Evolutionary conservation across 2,888 invertebrate species (phyloP), one percentile per base, ranked within the genome.

Genomic region (Eristalis pertinax): DNA sequence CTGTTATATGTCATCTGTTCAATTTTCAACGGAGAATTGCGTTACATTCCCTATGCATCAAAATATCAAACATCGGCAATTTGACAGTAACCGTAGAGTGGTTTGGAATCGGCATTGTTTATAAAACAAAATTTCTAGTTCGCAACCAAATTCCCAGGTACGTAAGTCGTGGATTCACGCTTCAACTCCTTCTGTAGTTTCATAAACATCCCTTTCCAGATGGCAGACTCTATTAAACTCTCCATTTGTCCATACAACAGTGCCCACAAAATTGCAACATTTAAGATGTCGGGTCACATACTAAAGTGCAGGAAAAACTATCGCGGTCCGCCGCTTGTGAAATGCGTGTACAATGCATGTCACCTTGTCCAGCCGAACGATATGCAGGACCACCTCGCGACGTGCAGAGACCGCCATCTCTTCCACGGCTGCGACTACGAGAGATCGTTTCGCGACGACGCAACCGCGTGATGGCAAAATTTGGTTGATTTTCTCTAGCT

Each of bases 301-400:
- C 24, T 91, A 1, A 91, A 91, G 77, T 91, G 91, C 65, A 89
- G 89, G 32, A 90, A 88, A 50, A 89, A 85, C 74, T 91, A 91
- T 26, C 32, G 35, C 1, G 91, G 91, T 1, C 91, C 91, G 1
- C 90, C 91, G 4, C 58, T 93, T 72, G 89, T 90, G 7, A 90
- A 89, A 5, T 93, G 93, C 64, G 90, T 91, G 19, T 93, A 91
- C 76, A 93, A 93, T 87, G 93, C 93, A n/a, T 91, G 91, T 0
- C 93, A 93, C 64, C 90, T 91, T 3, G 89, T 92, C 0, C 90
- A 89, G 2, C 22, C 50, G 0, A 90, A 89, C 1, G 50, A 81
- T 22, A 91, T 93, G 92, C 81, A 88, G 5, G 41, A 84, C 1
- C 93, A 93, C 65, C 84, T 92, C 15, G 84, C 89, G 35, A 78